Percentiles rank a stretch among this genome's conserved stretches.
phyloP scores from a whole-genome alignment of 2,113 vertebrate species.

The Tragelaphus strepsiceros region DNA sequence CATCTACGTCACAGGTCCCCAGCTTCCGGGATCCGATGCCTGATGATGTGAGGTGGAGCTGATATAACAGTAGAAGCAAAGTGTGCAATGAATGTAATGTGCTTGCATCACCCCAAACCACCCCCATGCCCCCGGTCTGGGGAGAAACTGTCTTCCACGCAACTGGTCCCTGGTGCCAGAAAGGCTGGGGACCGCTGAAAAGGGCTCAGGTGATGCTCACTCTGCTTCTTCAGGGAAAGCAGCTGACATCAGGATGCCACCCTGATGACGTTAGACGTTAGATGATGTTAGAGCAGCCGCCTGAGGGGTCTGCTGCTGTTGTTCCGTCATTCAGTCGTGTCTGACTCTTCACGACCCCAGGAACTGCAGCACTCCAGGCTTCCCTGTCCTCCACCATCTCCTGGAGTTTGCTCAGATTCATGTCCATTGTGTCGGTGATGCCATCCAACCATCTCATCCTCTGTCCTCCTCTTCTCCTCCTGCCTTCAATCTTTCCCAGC shows the following conservation, averaged over 20 bases:
- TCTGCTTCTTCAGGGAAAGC: not conserved
- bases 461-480: not conserved
- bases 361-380: not conserved
- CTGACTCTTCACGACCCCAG: not conserved
- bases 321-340: not conserved
- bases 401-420: not conserved
- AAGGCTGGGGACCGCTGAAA: not conserved
- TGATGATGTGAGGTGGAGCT: not conserved
- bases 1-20: not conserved
- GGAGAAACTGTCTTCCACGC: not conserved
- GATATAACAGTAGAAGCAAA: fast-evolving
- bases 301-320: fast-evolving
- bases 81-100: fast-evolving
- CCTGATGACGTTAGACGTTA: fast-evolving
- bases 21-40: fast-evolving
- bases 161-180: not conserved
- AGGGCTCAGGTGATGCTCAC: fast-evolving
- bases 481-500: not conserved
- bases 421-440: not conserved
- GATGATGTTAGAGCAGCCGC: fast-evolving
- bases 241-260: fast-evolving
- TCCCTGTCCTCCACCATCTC: not conserved
- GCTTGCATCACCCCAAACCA: not conserved
- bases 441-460: not conserved
- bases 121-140: fast-evolving